Evolutionary conservation across 2,888 invertebrate species (phyloP).

Genomic region (Leuctra nigra): DNA sequence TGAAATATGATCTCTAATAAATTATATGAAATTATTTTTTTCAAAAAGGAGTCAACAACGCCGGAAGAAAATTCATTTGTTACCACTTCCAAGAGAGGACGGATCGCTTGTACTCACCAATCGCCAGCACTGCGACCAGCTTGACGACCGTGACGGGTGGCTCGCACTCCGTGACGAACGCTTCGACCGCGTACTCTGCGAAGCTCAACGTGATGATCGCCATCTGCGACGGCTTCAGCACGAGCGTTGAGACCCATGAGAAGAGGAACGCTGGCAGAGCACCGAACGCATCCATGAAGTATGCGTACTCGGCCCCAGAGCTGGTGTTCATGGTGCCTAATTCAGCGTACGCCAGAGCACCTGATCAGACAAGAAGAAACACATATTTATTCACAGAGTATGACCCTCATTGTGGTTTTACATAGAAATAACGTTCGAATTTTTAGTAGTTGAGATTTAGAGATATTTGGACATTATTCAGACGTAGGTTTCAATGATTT

Average conservation of each 20-base stretch:
- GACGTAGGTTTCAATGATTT: no score
- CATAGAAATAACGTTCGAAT: no score
- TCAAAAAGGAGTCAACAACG: no score
- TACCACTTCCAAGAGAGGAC: no score
- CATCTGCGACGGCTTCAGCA: conserved; percentile 90
- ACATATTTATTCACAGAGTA: not conserved
- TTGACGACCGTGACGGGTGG: conserved; percentile 78
- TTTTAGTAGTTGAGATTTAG: no score
- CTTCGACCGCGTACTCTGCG: conserved; percentile 89
- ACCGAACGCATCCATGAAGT: conserved; percentile 93
- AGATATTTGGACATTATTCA: no score
- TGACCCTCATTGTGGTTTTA: no score
- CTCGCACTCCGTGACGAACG: conserved; percentile 79
- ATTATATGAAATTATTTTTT: no score
- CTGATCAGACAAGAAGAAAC: conserved; percentile 49
- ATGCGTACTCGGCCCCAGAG: conserved; percentile 92
- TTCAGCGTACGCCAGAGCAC: conserved; percentile 90
- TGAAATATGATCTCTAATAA: no score
- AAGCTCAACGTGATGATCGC: conserved; percentile 90
- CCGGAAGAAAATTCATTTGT: no score
- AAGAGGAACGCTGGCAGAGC: conserved; percentile 87
- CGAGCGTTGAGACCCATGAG: conserved; percentile 89
- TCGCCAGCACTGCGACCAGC: conserved; percentile 79
- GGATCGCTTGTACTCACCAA: no score
- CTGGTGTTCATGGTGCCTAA: conserved; percentile 93